Evolutionary conservation across 2,888 invertebrate genomes (phyloP), one percentile per base, ranked within the genome.

Genomic region (Iselma pallidipennis): DNA sequence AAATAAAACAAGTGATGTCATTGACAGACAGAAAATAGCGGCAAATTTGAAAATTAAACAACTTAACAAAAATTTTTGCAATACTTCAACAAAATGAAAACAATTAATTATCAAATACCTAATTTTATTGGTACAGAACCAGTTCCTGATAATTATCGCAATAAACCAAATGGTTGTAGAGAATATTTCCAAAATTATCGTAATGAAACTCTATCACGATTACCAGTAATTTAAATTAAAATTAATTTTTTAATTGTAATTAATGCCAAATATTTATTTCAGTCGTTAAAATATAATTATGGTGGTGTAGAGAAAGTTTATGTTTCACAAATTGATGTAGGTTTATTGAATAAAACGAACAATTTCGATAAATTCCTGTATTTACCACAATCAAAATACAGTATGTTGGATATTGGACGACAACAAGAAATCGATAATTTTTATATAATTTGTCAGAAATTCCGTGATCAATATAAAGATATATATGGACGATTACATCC

Each of bases 381-480:
- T 29, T 70, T 81, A 57, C 81, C 82, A 1, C 69, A 67, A 12
- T 77, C 81, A 4, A 68, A 76, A 31, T 77, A 82, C 57, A 78
- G 78, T 37, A 80, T 81, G 75, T 71, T 82, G 31, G 82, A 83
- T 73, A 65, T 74, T 7, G 78, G 68, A 9, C 74, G 81, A 49
- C 81, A 80, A 65, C 74, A 74, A 55, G 83, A 83, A 76, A 78
- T 84, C 28, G 83, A 84, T 62, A 74, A 82, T 65, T 82, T 84
- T 65, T 84, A 83, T 66, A 78, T 81, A 71, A 83, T 83, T 25
- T 83, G 84, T 62, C 88, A 88, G 74, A 79, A 83, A 29, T 86
- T 87, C 66, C 82, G 89, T 61, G 85, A 87, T 71, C 87, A 86
- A 73, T 88, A 88, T 73, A 85, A 85, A 77, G 87, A 88, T 45